These are phyloP conservation scores for Epirrita christyi DNA, from an alignment of 2,888 invertebrate species.

Conservation along the genomic window DNA sequence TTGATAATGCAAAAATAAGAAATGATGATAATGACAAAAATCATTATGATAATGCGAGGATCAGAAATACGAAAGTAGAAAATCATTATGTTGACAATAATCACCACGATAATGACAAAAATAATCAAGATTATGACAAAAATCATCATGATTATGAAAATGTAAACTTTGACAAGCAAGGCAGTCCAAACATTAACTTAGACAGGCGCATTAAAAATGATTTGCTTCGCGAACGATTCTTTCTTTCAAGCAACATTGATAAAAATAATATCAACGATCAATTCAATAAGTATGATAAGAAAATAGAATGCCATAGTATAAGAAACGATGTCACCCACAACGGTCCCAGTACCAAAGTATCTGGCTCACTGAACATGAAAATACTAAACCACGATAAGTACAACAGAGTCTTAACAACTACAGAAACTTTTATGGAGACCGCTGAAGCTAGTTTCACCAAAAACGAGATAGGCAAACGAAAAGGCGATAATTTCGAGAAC, in stretches of 20 bases:
- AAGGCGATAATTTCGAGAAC: constrained; percentile 68
- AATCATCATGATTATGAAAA: constrained; percentile 41
- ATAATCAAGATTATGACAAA: constrained; percentile 15
- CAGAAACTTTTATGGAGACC: constrained; percentile 70
- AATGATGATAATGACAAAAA: constrained; percentile 20
- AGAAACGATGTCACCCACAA: constrained; percentile 70
- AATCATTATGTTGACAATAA: constrained; percentile 23
- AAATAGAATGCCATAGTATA: constrained; percentile 77
- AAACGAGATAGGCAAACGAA: constrained; percentile 60
- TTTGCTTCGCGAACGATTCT: constrained; percentile 69
- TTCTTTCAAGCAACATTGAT: constrained; percentile 54
- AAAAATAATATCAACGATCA: constrained; percentile 69
- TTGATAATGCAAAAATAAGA: constrained; percentile 32
- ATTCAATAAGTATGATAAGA: constrained; percentile 65
- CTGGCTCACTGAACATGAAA: constrained; percentile 75
- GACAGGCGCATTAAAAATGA: constrained; percentile 68
- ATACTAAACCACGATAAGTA: constrained; percentile 71
- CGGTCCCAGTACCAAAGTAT: constrained; percentile 68
- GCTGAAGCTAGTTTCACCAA: constrained; percentile 74
- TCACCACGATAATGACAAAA: constrained; percentile 6
- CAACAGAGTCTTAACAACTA: constrained; percentile 73
- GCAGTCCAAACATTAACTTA: constrained; percentile 44
- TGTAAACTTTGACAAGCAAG: constrained; percentile 38
- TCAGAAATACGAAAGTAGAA: constrained; percentile 9
- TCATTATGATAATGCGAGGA: constrained; percentile 7